phyloP scores from a whole-genome alignment of 2,797 vertebrate species.

The Linurgus olivaceus region DNA sequence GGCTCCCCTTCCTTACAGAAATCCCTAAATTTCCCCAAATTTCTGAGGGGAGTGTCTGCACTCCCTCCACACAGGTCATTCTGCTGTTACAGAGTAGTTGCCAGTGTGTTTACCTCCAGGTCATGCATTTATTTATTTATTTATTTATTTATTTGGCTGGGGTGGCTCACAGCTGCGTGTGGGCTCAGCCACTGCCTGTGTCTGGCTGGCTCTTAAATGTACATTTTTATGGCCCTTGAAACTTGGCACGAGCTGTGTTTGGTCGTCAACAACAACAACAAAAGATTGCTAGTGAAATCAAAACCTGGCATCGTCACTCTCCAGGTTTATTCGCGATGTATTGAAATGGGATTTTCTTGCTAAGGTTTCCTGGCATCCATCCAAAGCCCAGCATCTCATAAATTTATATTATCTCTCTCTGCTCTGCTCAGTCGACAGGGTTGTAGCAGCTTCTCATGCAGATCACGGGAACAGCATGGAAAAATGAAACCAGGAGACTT shows the following conservation, averaged over 20 bases:
- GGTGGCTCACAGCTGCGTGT: not conserved
- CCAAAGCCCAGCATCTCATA: constrained; percentile 1
- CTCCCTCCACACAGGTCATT: accelerated
- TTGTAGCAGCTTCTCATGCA: not conserved
- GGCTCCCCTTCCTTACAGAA: not conserved
- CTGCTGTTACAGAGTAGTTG: not conserved
- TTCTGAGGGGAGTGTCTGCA: not conserved
- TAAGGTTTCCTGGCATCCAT: not conserved
- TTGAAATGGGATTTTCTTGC: constrained; percentile 28
- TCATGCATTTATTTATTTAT: not conserved
- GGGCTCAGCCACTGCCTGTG: not conserved
- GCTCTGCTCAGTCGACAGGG: not conserved
- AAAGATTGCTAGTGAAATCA: not conserved
- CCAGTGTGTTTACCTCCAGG: not conserved
- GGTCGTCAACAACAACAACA: not conserved
- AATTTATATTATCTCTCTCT: not conserved
- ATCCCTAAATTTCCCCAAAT: not conserved
- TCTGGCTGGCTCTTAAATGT: not conserved
- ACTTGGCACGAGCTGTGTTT: constrained; percentile 1
- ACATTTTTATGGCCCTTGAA: not conserved
- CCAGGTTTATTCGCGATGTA: not conserved
- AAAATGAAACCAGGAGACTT: not conserved
- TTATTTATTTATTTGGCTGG: not conserved
- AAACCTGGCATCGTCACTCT: not conserved
- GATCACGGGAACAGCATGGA: not conserved